Evolutionary conservation across 2,888 invertebrate species (phyloP).

Genomic region (Agrenia bidenticulata): DNA sequence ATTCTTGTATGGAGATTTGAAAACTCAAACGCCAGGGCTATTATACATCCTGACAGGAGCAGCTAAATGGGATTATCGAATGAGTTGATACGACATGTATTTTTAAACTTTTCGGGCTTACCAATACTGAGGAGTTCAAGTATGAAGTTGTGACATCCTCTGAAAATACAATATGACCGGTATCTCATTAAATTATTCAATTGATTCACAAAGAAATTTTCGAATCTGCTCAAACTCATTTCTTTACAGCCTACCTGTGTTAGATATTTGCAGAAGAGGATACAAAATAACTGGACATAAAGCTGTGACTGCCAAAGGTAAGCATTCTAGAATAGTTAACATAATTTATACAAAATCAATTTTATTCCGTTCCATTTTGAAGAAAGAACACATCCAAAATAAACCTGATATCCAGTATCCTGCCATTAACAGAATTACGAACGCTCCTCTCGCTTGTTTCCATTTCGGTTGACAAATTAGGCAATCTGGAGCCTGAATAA

Average conservation of each 20-base stretch:
- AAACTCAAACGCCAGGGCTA: constrained; percentile 59
- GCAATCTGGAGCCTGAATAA: background rate
- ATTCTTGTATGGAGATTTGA: constrained; percentile 60
- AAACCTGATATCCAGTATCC: constrained; percentile 43
- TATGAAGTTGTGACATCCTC: constrained; percentile 15
- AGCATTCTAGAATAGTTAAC: constrained; percentile 64
- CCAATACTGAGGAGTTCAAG: constrained; percentile 18
- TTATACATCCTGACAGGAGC: constrained; percentile 58
- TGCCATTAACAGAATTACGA: constrained; percentile 39
- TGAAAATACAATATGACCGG: constrained; percentile 5
- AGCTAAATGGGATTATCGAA: background rate
- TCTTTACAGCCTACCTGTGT: no score
- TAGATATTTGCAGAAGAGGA: constrained; percentile 77
- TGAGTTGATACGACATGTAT: no score
- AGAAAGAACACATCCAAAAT: no score
- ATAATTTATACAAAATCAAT: no score
- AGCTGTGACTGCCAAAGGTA: constrained; percentile 79
- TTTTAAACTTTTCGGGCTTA: no score
- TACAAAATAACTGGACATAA: constrained; percentile 79
- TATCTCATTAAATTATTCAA: background rate
- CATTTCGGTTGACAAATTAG: background rate
- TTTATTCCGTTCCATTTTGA: no score
- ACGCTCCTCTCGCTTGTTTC: constrained; percentile 24
- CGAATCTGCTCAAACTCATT: no score
- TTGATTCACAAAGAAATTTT: no score